These are phyloP conservation scores for Babylonia areolata DNA, from an alignment of 1,140 invertebrate species.

Conservation along the genomic window DNA sequence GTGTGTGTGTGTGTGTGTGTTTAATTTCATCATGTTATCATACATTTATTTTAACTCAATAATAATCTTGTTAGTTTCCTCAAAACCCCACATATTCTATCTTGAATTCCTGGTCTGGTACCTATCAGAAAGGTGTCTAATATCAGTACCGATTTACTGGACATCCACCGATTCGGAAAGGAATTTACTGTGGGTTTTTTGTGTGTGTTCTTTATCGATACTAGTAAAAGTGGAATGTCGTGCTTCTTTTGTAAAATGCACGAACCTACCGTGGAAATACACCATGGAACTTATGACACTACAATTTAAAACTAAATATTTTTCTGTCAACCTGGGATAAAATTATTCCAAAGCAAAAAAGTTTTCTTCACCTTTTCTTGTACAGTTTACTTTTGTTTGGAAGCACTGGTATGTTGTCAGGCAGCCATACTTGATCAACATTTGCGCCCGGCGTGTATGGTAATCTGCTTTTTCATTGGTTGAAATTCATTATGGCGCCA, in stretches of 20 bases:
- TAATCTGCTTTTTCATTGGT: background rate
- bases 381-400: conserved; percentile 8
- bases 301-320: background rate
- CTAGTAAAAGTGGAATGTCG: background rate
- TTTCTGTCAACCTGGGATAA: background rate
- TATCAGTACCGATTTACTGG: no score
- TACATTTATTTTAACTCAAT: no score
- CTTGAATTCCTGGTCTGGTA: no score
- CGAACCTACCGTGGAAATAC: background rate
- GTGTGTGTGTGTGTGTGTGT: no score
- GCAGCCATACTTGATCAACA: conserved; percentile 39
- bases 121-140: no score
- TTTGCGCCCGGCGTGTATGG: background rate
- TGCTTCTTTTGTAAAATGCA: no score
- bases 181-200: background rate
- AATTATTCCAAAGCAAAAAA: background rate
- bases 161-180: no score
- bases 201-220: background rate
- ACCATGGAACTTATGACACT: background rate
- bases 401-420: conserved; percentile 31
- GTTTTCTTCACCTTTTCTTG: background rate
- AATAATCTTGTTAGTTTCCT: no score
- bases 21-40: no score
- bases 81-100: no score
- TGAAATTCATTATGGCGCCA: no score